These are phyloP conservation scores for Agrochola circellaris DNA, from an alignment of 2,888 invertebrate genomes.

Conservation along the genomic window DNA sequence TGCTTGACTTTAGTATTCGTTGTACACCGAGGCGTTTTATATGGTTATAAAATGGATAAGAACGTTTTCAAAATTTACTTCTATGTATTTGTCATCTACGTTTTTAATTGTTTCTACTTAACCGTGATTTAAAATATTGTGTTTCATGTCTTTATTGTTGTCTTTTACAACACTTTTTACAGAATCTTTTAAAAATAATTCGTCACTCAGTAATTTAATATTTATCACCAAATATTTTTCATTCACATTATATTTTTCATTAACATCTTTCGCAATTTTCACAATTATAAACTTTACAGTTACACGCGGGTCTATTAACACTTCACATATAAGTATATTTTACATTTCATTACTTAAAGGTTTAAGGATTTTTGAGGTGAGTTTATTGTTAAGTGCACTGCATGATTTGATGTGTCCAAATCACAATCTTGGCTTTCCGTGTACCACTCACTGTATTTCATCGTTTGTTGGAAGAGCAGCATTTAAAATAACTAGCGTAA, in stretches of 20 bases:
- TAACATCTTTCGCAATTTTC: slow-evolving; percentile 31
- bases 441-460: slow-evolving; percentile 58
- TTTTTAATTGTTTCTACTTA: slow-evolving; percentile 23
- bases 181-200: slow-evolving; percentile 23
- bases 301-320: slow-evolving; percentile 44
- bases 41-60: slow-evolving; percentile 38
- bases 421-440: slow-evolving; percentile 63
- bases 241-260: slow-evolving; percentile 24
- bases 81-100: slow-evolving; percentile 14
- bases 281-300: slow-evolving; percentile 55
- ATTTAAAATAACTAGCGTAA: slow-evolving; percentile 38
- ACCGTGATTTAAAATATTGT: slow-evolving; percentile 6
- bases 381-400: slow-evolving; percentile 70
- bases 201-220: slow-evolving; percentile 22
- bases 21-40: slow-evolving; percentile 51
- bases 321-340: slow-evolving; percentile 49
- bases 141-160: slow-evolving; percentile 12
- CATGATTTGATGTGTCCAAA: slow-evolving; percentile 68
- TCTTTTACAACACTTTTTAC: slow-evolving; percentile 23
- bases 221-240: slow-evolving; percentile 7
- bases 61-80: slow-evolving; percentile 45
- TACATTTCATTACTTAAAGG: slow-evolving; percentile 53
- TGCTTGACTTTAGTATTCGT: slow-evolving; percentile 78
- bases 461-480: slow-evolving; percentile 30
- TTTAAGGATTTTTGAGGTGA: slow-evolving; percentile 66